These are phyloP conservation scores for Gymnoscopelus braueri DNA, from an alignment of 2,797 vertebrate species.

Conservation along the genomic window DNA sequence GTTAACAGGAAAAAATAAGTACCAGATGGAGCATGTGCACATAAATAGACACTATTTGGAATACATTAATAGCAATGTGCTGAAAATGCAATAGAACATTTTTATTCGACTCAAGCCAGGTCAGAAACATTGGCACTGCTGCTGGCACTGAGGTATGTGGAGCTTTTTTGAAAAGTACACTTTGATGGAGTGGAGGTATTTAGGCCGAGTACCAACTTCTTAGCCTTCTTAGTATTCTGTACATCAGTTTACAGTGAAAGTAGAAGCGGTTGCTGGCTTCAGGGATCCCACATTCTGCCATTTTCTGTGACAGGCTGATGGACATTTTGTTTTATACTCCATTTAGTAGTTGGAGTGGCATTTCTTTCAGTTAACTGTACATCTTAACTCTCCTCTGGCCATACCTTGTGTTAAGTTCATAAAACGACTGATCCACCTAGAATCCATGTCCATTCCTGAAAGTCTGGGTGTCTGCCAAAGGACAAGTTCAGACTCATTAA, in stretches of 20 bases:
- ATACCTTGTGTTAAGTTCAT: no score
- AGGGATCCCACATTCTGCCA: neutral
- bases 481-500: neutral
- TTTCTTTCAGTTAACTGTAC: no score
- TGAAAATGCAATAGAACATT: no score
- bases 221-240: neutral
- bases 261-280: conserved; percentile 6
- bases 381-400: no score
- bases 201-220: neutral
- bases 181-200: conserved; percentile 19
- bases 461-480: neutral
- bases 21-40: conserved; percentile 3
- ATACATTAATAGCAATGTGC: no score
- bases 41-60: no score
- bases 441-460: no score
- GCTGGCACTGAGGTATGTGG: neutral
- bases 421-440: no score
- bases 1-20: no score
- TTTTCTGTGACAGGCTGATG: neutral
- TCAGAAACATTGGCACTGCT: neutral
- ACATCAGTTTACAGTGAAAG: conserved; percentile 32
- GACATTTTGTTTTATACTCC: neutral
- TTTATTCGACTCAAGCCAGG: neutral
- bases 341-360: no score
- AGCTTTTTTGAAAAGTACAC: conserved; percentile 1